phyloP scores from a whole-genome alignment of 1,140 invertebrate species.

The Eueides isabella region DNA sequence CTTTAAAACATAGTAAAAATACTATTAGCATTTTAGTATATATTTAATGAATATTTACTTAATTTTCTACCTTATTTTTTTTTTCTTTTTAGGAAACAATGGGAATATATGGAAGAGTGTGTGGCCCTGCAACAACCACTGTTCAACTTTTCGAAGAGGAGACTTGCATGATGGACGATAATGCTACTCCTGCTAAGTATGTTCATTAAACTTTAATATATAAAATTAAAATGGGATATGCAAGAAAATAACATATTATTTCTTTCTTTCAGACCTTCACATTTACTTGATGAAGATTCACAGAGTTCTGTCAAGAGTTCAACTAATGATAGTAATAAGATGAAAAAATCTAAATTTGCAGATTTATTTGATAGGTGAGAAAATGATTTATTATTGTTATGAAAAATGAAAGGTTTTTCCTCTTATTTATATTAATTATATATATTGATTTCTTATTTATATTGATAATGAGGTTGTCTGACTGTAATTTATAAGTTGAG shows the following conservation, averaged over 20 bases:
- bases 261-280: conserved; percentile 69
- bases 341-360: conserved; percentile 87
- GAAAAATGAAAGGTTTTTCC: background rate
- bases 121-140: conserved; percentile 74
- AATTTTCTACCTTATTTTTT: background rate
- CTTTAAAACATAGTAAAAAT: too few relatives aligned
- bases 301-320: conserved; percentile 89
- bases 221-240: background rate
- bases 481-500: too few relatives aligned
- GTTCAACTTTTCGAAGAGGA: conserved; percentile 91
- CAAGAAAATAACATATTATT: conserved; percentile 22
- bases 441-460: background rate
- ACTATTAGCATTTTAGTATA: background rate
- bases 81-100: conserved; percentile 65
- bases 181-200: conserved; percentile 81
- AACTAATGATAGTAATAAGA: conserved; percentile 87
- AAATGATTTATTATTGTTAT: background rate
- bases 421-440: background rate
- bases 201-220: conserved; percentile 4
- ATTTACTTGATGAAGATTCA: conserved; percentile 89
- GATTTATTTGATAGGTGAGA: conserved; percentile 87
- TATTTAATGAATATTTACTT: background rate
- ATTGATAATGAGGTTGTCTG: background rate
- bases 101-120: conserved; percentile 75
- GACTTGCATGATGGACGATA: conserved; percentile 93